A percentile compares a stretch with the other conserved stretches of the same genome.
These are phyloP conservation scores for Lateolabrax maculatus DNA, from an alignment of 2,797 vertebrate species.

Conservation along the genomic window DNA sequence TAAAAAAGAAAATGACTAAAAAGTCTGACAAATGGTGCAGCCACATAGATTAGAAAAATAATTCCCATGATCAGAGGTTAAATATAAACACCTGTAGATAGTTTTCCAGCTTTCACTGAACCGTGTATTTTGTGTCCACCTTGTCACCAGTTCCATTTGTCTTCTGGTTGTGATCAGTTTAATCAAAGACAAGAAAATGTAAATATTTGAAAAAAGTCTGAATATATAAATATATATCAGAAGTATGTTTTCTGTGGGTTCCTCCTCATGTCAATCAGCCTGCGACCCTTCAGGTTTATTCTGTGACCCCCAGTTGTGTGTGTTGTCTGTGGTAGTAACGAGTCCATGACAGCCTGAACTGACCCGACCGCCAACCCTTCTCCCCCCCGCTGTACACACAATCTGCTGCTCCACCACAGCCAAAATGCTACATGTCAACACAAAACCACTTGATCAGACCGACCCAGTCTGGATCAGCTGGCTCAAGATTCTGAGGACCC, in stretches of 20 bases:
- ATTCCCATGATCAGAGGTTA: not conserved
- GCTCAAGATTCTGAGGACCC: constrained; percentile 4
- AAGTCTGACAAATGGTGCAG: constrained; percentile 16
- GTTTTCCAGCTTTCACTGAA: not conserved
- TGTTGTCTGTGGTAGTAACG: not conserved
- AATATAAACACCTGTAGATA: not conserved
- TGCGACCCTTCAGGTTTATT: not conserved
- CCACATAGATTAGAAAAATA: not conserved
- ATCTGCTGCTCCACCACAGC: constrained; percentile 64
- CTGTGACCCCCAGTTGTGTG: not conserved
- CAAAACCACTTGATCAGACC: constrained; percentile 21
- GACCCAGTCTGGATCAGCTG: constrained; percentile 11
- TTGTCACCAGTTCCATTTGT: not conserved
- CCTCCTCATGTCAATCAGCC: not conserved
- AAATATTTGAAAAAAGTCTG: not conserved
- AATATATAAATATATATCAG: not conserved
- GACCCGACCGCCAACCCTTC: constrained; percentile 20
- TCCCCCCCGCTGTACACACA: constrained; percentile 56
- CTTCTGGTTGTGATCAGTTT: not conserved
- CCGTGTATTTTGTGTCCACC: not conserved
- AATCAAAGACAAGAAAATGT: not conserved
- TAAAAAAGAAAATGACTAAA: not conserved
- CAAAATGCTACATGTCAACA: constrained; percentile 49
- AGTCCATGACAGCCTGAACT: constrained; percentile 32
- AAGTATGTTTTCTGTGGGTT: not conserved